Base-by-base conservation (phyloP, 2,113 vertebrate species). In the Leucoraja erinaceus region DNA sequence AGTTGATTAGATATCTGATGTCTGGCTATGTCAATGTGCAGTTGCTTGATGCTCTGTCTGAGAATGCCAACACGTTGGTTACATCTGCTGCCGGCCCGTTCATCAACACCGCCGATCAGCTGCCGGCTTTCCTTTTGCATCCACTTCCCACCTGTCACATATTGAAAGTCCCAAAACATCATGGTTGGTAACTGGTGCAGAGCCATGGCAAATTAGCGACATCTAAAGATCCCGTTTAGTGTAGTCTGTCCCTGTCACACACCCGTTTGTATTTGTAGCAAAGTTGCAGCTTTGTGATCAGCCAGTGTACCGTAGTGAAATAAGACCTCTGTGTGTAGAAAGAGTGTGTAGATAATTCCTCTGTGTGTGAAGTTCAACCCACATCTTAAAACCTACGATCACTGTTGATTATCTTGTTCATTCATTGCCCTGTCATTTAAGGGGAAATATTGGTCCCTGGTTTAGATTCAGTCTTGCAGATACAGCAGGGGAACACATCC, bases 1-100 rank as follows among this genome's bases (percentile, higher is more conserved):
- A 97, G 94, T 95, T 98, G 95, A 94, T 98, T 95, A 97, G 96
- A 94, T 98, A 98, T 96, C 97, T 99, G 54, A 95, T 98, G 97
- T 98, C 97, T 94, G 97, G 96, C 94, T 99, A 97, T 95, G 95
- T 99, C 95, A 97, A 97, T 93, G 96, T 95, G 94, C 97, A 96
- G 93, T 96, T 98, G 95, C 95, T 98, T 96, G 96, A 99, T 95
- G 94, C 96, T 0, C 93, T 99, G 74, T 99, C 99, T 0, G 97
- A 98, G 96, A 98, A 98, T 0, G 98, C 98, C 96, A 97, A 95
- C 63, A 95, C 97, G 93, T 95, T 99, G 12, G 98, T 98, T 0
- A 97, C 98, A 93, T 96, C 98, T 0, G 96, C 98, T n/a, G 93
- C 97, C 94, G 97, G 97, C 96, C 96, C 96, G 94, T 96, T 98